phyloP scores from a whole-genome alignment of 2,797 vertebrate genomes.

The Leuciscus waleckii region DNA sequence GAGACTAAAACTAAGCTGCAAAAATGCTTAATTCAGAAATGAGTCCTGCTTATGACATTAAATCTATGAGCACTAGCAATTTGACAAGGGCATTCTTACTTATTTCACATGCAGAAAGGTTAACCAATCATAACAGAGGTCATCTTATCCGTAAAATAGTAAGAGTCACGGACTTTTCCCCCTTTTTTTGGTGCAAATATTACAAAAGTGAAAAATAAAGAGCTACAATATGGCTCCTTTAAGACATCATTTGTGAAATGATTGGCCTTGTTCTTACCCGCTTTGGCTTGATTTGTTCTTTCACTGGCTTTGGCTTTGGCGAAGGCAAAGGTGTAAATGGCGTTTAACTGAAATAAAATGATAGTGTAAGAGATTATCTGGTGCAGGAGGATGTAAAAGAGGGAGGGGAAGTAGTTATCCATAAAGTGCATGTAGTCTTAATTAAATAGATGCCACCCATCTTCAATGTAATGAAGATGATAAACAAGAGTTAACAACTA shows the following conservation, averaged over 20 bases:
- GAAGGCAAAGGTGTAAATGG: conserved; percentile 50
- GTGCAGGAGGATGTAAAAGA: neutral
- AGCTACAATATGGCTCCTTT: neutral
- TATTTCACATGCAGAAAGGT: neutral
- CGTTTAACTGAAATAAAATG: conserved; percentile 63
- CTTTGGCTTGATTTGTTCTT: conserved; percentile 58
- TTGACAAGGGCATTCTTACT: no score
- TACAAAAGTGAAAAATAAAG: neutral
- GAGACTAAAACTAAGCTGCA: neutral
- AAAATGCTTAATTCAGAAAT: neutral
- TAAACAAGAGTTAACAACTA: neutral
- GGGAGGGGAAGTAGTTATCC: neutral
- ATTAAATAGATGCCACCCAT: neutral
- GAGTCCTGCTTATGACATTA: neutral
- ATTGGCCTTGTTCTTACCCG: conserved; percentile 63
- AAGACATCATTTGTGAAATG: neutral
- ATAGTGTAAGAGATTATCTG: neutral
- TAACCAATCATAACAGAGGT: neutral
- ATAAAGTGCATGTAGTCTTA: neutral
- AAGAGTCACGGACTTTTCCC: neutral
- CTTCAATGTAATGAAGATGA: neutral
- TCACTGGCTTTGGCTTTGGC: conserved; percentile 64
- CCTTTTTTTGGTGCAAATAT: neutral
- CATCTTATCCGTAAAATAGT: neutral
- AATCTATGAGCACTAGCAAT: neutral